These are phyloP conservation scores for Martes martes DNA, from an alignment of 2,113 vertebrate genomes.

Conservation along the genomic window DNA sequence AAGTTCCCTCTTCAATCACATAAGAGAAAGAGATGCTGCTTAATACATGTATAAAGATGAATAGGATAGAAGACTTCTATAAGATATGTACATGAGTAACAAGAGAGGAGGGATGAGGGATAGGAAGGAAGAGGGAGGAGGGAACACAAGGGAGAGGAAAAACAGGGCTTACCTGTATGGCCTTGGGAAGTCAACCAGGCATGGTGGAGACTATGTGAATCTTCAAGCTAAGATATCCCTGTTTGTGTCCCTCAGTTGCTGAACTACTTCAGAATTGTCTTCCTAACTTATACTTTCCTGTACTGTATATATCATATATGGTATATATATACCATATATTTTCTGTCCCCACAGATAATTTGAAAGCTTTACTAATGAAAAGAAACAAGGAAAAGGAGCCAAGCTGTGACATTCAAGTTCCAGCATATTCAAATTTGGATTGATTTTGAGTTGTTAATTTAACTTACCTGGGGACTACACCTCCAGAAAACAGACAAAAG, in stretches of 20 bases:
- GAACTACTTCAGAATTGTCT: background rate
- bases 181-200: background rate
- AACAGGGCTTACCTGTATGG: background rate
- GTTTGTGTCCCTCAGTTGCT: background rate
- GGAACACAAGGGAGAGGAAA: background rate
- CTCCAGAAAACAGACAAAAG: background rate
- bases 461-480: background rate
- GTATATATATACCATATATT: background rate
- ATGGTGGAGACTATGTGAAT: background rate
- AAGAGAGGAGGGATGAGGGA: background rate
- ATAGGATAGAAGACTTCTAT: background rate
- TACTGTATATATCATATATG: background rate
- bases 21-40: background rate
- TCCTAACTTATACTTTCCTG: background rate
- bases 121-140: background rate
- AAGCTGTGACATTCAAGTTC: background rate
- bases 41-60: background rate
- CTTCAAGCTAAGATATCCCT: background rate
- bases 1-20: background rate
- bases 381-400: background rate
- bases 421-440: background rate
- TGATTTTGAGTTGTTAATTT: conserved; percentile 20
- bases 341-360: background rate
- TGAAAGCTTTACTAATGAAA: background rate
- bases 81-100: background rate